These are phyloP conservation scores for Polyergus mexicanus DNA, from an alignment of 1,140 invertebrate genomes.

Conservation along the genomic window DNA sequence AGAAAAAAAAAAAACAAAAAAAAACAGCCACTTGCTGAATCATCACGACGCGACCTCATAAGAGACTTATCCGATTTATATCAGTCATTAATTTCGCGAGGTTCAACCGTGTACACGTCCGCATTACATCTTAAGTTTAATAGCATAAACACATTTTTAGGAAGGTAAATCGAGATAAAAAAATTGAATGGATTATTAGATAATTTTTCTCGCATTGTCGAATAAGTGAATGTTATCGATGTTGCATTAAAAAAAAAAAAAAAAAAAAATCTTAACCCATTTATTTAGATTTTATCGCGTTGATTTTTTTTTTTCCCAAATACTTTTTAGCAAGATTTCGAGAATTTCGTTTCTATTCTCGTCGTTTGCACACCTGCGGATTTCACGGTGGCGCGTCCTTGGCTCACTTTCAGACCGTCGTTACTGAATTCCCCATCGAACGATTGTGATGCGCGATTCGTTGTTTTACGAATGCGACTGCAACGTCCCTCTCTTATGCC, in stretches of 20 bases:
- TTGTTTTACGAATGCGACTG: conserved; percentile 24
- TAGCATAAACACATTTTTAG: background rate
- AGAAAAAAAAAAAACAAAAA: conserved; percentile 1
- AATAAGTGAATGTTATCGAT: background rate
- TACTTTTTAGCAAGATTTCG: background rate
- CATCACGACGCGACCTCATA: background rate
- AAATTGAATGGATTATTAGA: background rate
- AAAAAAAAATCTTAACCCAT: background rate
- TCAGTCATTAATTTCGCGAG: background rate
- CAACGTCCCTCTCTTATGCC: conserved; percentile 9
- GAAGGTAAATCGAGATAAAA: background rate
- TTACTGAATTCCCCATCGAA: conserved; percentile 31
- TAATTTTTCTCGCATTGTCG: background rate
- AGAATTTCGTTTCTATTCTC: conserved; percentile 25
- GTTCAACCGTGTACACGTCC: background rate
- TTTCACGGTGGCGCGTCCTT: conserved; percentile 42
- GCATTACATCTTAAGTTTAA: background rate
- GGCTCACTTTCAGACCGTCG: conserved; percentile 49
- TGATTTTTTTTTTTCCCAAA: conserved; percentile 20
- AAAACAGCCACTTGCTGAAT: conserved; percentile 13
- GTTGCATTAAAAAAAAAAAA: background rate
- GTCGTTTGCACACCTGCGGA: conserved; percentile 35
- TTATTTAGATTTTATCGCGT: background rate
- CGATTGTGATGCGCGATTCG: conserved; percentile 25
- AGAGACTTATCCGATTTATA: background rate